These are phyloP conservation scores for Ceratitis capitata DNA, from an alignment of 1,140 invertebrate species.

Conservation along the genomic window DNA sequence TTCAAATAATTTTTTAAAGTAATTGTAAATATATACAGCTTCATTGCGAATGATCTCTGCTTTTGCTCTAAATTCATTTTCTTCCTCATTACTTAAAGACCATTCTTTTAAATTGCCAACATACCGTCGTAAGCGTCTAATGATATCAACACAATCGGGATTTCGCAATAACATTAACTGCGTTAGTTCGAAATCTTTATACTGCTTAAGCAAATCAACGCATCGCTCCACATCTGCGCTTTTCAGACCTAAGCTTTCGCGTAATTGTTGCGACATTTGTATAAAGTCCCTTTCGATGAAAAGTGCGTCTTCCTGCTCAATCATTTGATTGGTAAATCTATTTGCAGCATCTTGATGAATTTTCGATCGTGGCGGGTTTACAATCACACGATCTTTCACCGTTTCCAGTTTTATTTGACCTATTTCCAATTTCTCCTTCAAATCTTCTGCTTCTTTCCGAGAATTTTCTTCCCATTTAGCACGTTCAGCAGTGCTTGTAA, in stretches of 20 bases:
- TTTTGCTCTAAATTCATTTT: constrained; percentile 72
- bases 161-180: constrained; percentile 87
- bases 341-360: constrained; percentile 30
- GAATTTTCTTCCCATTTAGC: constrained; percentile 71
- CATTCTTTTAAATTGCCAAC: constrained; percentile 79
- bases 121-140: constrained; percentile 76
- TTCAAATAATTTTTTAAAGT: constrained; percentile 70
- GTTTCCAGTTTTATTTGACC: constrained; percentile 71
- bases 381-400: constrained; percentile 70
- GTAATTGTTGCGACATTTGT: constrained; percentile 79
- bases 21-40: constrained; percentile 73
- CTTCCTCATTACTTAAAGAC: constrained; percentile 73
- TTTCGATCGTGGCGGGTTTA: constrained; percentile 58
- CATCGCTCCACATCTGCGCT: constrained; percentile 74
- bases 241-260: constrained; percentile 73
- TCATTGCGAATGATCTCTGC: constrained; percentile 74
- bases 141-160: constrained; percentile 81
- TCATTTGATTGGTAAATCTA: constrained; percentile 45
- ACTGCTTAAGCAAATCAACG: constrained; percentile 70
- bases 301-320: constrained; percentile 58
- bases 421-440: constrained; percentile 67
- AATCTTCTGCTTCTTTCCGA: constrained; percentile 67
- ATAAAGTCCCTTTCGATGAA: constrained; percentile 71
- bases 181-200: constrained; percentile 74
- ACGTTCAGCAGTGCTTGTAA: constrained; percentile 67